Evolutionary conservation across 2,888 invertebrate species (phyloP), one percentile per base, ranked within the genome.

Genomic region (Sabatieria punctata): DNA sequence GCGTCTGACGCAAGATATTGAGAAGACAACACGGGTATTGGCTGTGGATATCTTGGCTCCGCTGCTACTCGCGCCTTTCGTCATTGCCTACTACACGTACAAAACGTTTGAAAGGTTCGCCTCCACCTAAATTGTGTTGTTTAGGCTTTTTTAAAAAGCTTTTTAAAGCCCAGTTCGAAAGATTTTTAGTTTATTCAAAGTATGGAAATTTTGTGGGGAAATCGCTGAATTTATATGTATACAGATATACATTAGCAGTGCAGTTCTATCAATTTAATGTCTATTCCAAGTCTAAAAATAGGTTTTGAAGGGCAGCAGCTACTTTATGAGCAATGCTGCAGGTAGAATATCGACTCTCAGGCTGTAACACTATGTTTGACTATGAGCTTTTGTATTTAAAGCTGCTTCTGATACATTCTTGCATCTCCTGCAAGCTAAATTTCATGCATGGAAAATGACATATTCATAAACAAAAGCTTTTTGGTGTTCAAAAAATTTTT

Each of bases 1-100:
- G n/a, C n/a, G n/a, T n/a, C n/a, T n/a, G n/a, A n/a, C n/a, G n/a
- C 73, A 74, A 56, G 74, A 75, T 64, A 68, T 73, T 3, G 71
- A 73, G 51, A 65, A 61, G 53, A 60, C 72, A 50, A 71, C 71
- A 49, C 55, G 61, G 13, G 59, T 64, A 2, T 65, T 73, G 48
- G 68, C 55, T 23, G 51, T 69, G 46, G 63, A 65, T 49, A 65
- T 74, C 21, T 55, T 73, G 24, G 65, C 67, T 1, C 66, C 67
- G 3, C 49, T 69, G 3, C 52, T 68, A 26, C 58, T 67, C 22
- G 57, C 68, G 8, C 75, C 75, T 13, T 73, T 74, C 55, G 68
- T 71, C 30, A 72, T 74, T 41, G 66, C 60, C 1, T 76, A 74
- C 56, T 75, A 75, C 57, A 65, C 71, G 2, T 74, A 73, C 57